Base-by-base conservation (phyloP, 2,888 invertebrate species). In the Rosalia funebris region DNA sequence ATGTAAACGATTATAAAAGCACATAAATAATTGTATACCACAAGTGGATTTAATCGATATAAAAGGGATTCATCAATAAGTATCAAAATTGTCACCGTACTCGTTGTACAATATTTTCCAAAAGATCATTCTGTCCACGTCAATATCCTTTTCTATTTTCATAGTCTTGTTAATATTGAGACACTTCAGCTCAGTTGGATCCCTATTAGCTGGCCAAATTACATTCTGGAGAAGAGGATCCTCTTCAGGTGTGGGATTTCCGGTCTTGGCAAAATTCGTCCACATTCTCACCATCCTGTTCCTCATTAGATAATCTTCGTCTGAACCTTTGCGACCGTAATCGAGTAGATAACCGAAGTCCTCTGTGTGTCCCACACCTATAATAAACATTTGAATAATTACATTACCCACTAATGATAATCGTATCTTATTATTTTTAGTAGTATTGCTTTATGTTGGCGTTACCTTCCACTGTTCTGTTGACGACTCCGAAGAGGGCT, bases 251-350 rank as follows among this genome's bases (percentile, higher is more conserved):
- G 71, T 72, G 16, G 71, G 71, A 48, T 69, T 63, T 4, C 66
- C 65, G 11, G 57, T 19, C 62, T 71, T 72, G 1, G 59, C 67
- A 36, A 72, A 72, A 56, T 72, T 72, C 0, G 69, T 65, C 69
- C 70, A 71, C 36, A 72, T 31, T 41, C 31, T 64, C 12, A 68
- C 56, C 60, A 68, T 55, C 9, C 68, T 47, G 1, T 34, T 7
- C 41, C 66, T 52, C 0, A 62, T 46, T 17, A 60, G 15, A 12
- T 60, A 58, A 48, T 72, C 71, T 10, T 12, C 41, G 17, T 54
- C 45, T 12, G 59, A 48, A 16, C 63, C 57, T 12, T 37, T 12
- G 31, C 45, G n/a, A n/a, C 54, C 42, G 15, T 53, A 57, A 36
- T 69, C 65, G 31, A 64, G 71, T 11, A 68, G 31, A 31, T 72